Conservation (phyloP, 2,888 invertebrate species). For the Octonoba sinensis region DNA sequence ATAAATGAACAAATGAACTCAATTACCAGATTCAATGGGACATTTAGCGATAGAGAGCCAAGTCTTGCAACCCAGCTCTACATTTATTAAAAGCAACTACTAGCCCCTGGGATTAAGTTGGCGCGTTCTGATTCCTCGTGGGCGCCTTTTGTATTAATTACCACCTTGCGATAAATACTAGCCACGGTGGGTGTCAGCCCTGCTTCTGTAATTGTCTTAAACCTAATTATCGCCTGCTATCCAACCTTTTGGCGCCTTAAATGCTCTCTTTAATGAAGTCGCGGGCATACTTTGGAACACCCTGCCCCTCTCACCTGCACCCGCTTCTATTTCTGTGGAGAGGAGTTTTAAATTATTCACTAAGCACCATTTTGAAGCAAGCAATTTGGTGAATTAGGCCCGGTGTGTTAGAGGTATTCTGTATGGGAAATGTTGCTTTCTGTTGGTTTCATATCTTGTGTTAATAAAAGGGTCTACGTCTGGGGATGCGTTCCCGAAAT, state of each 20-base stretch:
- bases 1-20: too few species aligned
- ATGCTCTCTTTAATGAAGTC: constrained; percentile 63
- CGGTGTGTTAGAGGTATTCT: constrained; percentile 36
- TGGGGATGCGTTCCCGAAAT: constrained; percentile 12
- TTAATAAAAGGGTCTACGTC: constrained; percentile 33
- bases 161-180: constrained; percentile 58
- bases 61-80: constrained; percentile 20
- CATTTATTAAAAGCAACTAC: constrained; percentile 40
- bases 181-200: constrained; percentile 40
- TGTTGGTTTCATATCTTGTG: constrained; percentile 28
- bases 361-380: constrained; percentile 59
- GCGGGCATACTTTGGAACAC: constrained; percentile 37
- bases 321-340: constrained; percentile 8
- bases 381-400: constrained; percentile 62
- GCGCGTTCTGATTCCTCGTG: constrained; percentile 61
- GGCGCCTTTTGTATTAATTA: constrained; percentile 64
- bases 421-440: constrained; percentile 7
- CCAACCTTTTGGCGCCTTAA: constrained; percentile 64
- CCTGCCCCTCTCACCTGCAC: not conserved
- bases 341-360: constrained; percentile 63
- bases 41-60: constrained; percentile 8
- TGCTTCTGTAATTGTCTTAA: constrained; percentile 63
- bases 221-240: constrained; percentile 61
- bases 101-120: constrained; percentile 51
- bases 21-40: too few species aligned